Base-by-base conservation (phyloP, 64 coral and sea anemone species). In the Actinia equina region DNA sequence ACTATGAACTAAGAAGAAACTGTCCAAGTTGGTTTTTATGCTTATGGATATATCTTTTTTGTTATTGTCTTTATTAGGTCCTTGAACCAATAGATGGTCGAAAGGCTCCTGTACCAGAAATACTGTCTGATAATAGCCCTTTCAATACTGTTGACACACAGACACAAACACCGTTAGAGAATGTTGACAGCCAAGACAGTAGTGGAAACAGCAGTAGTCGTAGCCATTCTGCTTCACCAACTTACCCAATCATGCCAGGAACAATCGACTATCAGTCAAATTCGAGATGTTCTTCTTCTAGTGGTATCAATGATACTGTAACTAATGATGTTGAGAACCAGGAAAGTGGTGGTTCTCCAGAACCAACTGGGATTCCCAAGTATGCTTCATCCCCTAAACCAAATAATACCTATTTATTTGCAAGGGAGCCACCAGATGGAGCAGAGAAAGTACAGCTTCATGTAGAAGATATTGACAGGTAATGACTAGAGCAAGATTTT, bases 381-480 rank as follows among this genome's bases (percentile, higher is more conserved):
- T 98, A 94, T 92, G 96, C 96, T 19, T 98, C 96, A 6, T 98
- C 96, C 22, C 96, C 96, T 11, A 98, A 92, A 58, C 96, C 96
- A 30, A 98, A 98, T 44, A 98, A 98, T 2, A 92, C 92, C 0
- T 98, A 94, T 76, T 82, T 90, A 41, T 98, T 98, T 92, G 92
- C 93, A 26, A 88, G 96, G 55, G 96, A 98, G 19, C 96, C 96
- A 55, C 96, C 96, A 53, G 96, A 98, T 86, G 96, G 96, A 42
- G 96, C 96, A 10, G 96, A 98, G 86, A 98, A 98, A 63, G 96
- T 98, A 10, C 93, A 89, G 41, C 84, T 89, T 15, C 93, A 94
- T 88, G 78, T 98, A 59, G 96, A 98, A 88, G 96, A 98, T 86
- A 16, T 83, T 64, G 93, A 86, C 60, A 69, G 85, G 94, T 96